Conservation (phyloP, 92 coral and sea anemone species). For the Phenganax subtilis region DNA sequence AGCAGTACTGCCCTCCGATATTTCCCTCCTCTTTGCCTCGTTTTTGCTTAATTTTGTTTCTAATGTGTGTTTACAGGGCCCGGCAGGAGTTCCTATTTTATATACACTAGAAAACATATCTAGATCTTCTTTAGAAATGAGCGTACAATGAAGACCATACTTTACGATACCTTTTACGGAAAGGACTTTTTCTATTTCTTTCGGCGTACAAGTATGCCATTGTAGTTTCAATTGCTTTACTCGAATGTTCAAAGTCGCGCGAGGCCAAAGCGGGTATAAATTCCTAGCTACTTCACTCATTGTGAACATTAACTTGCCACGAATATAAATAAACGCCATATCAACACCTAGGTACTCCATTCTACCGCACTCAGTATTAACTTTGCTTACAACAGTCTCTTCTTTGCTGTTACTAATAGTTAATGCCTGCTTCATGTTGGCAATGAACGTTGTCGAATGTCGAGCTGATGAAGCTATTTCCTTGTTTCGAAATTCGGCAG, state of each 20-base stretch:
- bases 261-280: conserved; percentile 36
- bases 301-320: conserved; percentile 41
- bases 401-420: not conserved
- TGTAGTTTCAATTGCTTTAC: conserved; percentile 26
- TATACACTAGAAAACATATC: conserved; percentile 26
- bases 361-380: conserved; percentile 19
- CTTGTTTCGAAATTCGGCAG: not conserved
- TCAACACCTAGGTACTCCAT: conserved; percentile 24
- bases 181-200: conserved; percentile 33
- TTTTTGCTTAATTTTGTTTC: not conserved
- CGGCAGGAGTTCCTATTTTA: not conserved
- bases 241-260: conserved; percentile 22
- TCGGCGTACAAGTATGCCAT: conserved; percentile 28
- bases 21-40: not conserved
- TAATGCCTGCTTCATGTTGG: conserved; percentile 7
- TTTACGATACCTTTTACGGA: conserved; percentile 32
- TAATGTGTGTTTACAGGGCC: not conserved
- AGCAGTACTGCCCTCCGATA: not conserved
- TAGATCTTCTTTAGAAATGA: conserved; percentile 35
- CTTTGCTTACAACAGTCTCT: conserved; percentile 10
- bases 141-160: conserved; percentile 30
- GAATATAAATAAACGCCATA: conserved; percentile 36
- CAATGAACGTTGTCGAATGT: not conserved
- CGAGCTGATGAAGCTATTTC: not conserved
- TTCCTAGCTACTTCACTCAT: conserved; percentile 43